Evolutionary conservation across 2,113 vertebrate species (phyloP), one percentile per base, ranked within the genome.

Genomic region (Stegostoma tigrinum): DNA sequence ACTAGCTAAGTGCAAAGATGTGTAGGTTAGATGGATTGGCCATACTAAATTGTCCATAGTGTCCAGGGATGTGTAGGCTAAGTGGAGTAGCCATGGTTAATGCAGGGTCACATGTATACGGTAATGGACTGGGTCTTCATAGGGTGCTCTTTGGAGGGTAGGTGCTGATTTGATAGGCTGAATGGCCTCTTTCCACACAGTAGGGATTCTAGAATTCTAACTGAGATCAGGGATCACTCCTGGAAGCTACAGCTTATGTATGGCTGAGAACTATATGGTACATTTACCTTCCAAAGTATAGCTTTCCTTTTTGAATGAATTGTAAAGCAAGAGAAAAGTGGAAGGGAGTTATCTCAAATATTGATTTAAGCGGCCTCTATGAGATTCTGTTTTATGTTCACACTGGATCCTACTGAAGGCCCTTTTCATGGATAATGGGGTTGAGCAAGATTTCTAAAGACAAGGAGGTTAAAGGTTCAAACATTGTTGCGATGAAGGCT

Each of bases 371-470:
- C n/a, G 72, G 93, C 15, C 38, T 72, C 23, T 42, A 12, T 68
- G n/a, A 70, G 12, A 70, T 72, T 48, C 68, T 38, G 38, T 7
- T 61, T 87, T 52, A 66, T 19, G 17, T 93, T 66, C n/a, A 23
- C 6, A 10, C 64, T 38, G 34, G 61, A 67, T 45, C 19, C 89
- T 93, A 17, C 55, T n/a, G 7, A 66, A 61, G 38, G 30, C n/a
- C 5, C 61, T 93, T 66, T 93, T n/a, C 89, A 45, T 12, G 14
- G 66, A 48, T 68, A 94, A 68, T 42, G 64, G 64, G 21, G 23
- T 94, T 68, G 27, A 95, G 38, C 67, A 95, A 72, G 52, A 89
- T 89, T 27, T 89, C 86, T 34, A 95, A 95, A 95, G 67, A 70
- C 38, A 70, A 94, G 30, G 23, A 94, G 68, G 27, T 95, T 42